phyloP scores from a whole-genome alignment of 1,140 invertebrate species.

The Zaprionus davidi region DNA sequence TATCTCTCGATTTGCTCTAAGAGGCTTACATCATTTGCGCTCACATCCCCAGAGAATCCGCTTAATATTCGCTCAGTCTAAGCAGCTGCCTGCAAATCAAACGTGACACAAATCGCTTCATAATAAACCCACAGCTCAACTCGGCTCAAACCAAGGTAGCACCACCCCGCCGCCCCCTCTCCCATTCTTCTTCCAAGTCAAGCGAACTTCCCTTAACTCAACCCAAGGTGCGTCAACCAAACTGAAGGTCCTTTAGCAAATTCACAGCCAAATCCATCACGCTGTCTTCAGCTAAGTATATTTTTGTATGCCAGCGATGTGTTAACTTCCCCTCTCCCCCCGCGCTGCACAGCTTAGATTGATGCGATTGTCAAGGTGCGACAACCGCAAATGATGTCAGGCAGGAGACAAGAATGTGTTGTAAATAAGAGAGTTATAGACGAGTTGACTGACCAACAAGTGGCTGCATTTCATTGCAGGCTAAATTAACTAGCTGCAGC shows the following conservation, averaged over 20 bases:
- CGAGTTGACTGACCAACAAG: slow-evolving; percentile 49
- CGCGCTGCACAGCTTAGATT: slow-evolving; percentile 35
- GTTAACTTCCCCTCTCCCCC: neutral
- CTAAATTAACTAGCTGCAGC: slow-evolving; percentile 39
- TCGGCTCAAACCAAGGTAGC: neutral
- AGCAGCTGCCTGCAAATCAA: slow-evolving; percentile 33
- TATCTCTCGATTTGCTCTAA: neutral
- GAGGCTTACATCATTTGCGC: neutral
- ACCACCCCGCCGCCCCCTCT: too few species aligned
- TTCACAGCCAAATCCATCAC: slow-evolving; percentile 42
- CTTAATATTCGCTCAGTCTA: slow-evolving; percentile 25
- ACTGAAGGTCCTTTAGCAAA: neutral
- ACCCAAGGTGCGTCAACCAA: neutral
- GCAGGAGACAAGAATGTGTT: slow-evolving; percentile 2
- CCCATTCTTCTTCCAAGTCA: neutral
- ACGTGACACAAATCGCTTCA: slow-evolving; percentile 40
- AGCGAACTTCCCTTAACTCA: neutral
- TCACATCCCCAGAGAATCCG: neutral
- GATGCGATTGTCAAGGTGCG: slow-evolving; percentile 36
- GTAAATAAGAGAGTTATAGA: slow-evolving; percentile 21
- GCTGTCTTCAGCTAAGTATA: slow-evolving; percentile 42
- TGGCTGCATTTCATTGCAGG: slow-evolving; percentile 3
- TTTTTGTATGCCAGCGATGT: slow-evolving; percentile 29
- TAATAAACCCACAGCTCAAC: slow-evolving; percentile 31
- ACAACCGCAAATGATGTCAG: slow-evolving; percentile 41